Conservation (phyloP, 2,797 vertebrate species). For the Martes flavigula region DNA sequence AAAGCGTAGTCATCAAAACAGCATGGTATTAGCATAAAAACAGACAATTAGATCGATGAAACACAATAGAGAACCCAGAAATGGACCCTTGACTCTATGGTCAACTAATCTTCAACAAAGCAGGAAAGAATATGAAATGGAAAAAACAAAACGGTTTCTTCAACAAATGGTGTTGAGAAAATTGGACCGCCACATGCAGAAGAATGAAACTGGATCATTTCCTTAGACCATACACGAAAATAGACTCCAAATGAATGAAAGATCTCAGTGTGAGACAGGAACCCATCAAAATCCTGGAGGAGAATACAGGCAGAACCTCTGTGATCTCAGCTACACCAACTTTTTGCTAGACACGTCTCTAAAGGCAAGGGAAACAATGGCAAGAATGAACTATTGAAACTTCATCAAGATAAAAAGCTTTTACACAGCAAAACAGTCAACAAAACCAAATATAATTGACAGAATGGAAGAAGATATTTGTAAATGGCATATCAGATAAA, state of each 20-base stretch:
- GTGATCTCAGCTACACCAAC: not conserved
- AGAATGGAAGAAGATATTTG: too few relatives aligned
- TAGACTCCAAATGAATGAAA: not conserved
- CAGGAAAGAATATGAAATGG: not conserved
- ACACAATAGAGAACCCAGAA: not conserved
- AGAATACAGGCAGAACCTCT: not conserved
- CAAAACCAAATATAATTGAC: too few relatives aligned
- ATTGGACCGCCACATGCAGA: not conserved
- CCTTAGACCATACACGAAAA: not conserved
- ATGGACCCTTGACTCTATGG: not conserved
- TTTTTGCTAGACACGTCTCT: not conserved
- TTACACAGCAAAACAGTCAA: too few relatives aligned
- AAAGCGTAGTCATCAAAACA: not conserved
- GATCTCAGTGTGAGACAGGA: not conserved
- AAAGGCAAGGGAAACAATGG: too few relatives aligned
- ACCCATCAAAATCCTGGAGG: not conserved
- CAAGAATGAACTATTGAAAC: too few relatives aligned
- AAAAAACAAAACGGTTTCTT: not conserved
- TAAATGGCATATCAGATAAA: too few relatives aligned
- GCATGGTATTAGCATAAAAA: not conserved
- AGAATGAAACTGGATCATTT: not conserved
- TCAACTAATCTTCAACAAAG: not conserved
- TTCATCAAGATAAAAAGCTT: too few relatives aligned
- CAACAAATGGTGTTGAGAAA: not conserved
- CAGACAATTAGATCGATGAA: not conserved